Percentiles rank a stretch among this genome's conserved stretches.
phyloP scores from a whole-genome alignment of 2,113 vertebrate genomes.

The Phalacrocorax pelagicus region DNA sequence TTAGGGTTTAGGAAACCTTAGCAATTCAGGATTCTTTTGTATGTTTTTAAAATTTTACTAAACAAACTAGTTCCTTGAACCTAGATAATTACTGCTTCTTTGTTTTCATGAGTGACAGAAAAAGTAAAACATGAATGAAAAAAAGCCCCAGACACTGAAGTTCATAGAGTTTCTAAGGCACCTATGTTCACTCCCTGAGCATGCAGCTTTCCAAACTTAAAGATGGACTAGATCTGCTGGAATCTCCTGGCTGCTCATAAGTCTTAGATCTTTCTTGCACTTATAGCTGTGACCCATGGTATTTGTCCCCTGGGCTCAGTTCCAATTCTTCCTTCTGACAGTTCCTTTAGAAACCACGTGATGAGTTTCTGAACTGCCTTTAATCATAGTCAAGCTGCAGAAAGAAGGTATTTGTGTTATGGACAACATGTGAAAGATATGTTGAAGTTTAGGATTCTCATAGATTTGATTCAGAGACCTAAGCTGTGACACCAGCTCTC shows the following conservation, averaged over 20 bases:
- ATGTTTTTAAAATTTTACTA: not conserved
- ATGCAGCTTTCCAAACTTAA: not conserved
- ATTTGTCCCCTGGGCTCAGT: not conserved
- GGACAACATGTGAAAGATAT: not conserved
- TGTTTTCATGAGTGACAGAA: not conserved
- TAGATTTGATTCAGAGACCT: not conserved
- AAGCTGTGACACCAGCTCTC: not conserved
- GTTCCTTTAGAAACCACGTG: not conserved
- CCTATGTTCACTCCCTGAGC: not conserved
- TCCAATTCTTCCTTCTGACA: not conserved
- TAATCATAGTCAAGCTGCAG: not conserved
- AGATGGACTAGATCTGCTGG: not conserved
- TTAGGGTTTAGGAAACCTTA: not conserved
- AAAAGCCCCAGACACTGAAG: fast-evolving
- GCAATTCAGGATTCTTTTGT: not conserved
- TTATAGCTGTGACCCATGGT: not conserved
- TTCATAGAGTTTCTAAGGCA: not conserved
- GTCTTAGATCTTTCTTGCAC: not conserved
- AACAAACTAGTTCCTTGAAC: not conserved
- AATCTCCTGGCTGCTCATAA: not conserved
- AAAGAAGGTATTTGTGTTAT: not conserved
- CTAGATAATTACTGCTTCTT: not conserved
- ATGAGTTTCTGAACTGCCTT: not conserved
- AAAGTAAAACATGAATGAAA: not conserved
- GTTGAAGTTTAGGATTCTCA: not conserved